A percentile compares a stretch with the other conserved stretches of the same genome.
These are phyloP conservation scores for Cheilosia variabilis DNA, from an alignment of 2,888 invertebrate genomes.

Conservation along the genomic window DNA sequence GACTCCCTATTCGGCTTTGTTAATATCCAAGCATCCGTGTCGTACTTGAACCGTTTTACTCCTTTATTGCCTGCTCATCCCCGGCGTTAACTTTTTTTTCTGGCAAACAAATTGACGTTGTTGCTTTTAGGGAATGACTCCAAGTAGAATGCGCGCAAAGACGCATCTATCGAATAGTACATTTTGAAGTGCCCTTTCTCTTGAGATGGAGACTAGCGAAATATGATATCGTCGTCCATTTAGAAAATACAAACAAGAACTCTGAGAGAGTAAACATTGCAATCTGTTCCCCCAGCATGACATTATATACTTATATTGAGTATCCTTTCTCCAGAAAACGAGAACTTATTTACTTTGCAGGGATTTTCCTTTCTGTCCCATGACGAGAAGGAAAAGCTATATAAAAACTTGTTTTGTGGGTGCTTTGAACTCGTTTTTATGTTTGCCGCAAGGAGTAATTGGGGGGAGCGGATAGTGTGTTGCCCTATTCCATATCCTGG, in stretches of 20 bases:
- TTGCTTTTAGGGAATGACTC: neutral
- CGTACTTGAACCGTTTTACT: conserved; percentile 18
- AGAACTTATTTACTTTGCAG: conserved; percentile 41
- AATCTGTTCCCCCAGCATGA: conserved; percentile 15
- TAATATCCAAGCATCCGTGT: conserved; percentile 1
- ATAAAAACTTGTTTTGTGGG: conserved; percentile 26
- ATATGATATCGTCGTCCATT: conserved; percentile 44
- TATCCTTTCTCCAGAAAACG: conserved; percentile 16
- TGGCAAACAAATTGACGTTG: conserved; percentile 13
- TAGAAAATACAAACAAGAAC: conserved; percentile 36
- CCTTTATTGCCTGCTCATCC: conserved; percentile 30
- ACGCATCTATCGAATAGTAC: conserved; percentile 1
- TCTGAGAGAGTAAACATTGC: conserved; percentile 35
- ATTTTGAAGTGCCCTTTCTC: conserved; percentile 6
- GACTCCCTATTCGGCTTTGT: neutral
- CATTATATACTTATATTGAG: neutral
- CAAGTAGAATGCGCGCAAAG: conserved; percentile 3
- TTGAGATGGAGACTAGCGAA: conserved; percentile 26
- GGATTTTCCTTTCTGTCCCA: conserved; percentile 25
- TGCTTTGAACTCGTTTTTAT: conserved; percentile 34
- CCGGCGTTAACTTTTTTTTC: neutral
- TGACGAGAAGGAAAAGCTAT: neutral
- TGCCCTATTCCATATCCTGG: conserved; percentile 8
- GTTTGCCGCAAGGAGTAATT: neutral
- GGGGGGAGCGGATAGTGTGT: conserved; percentile 26